Evolutionary conservation across 2,888 invertebrate genomes (phyloP), one percentile per base, ranked within the genome.

Genomic region (Rhamnusium bicolor): DNA sequence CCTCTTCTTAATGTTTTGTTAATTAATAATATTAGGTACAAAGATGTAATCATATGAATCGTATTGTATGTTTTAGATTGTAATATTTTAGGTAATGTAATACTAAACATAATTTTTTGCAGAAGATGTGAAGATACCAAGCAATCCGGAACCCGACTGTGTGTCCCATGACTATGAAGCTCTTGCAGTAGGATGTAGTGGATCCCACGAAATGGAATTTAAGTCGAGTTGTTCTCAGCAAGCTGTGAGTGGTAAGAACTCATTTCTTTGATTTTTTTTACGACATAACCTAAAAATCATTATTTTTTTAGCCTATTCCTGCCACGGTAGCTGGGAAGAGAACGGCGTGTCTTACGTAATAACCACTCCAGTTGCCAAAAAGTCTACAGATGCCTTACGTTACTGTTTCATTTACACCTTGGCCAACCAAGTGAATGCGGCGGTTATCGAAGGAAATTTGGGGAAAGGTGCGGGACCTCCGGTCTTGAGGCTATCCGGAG

Each of bases 241-340:
- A 75, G 86, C 89, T 7, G 89, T 88, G 75, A 90, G 89, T 19
- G 90, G 92, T 91, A 83, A 87, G 85, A 81, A 61, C 80, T 46
- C 60, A 46, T 58, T 29, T 53, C 12, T 16, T 32, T 60, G 14
- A 27, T 49, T 66, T 47, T 66, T 40, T 40, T 40, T 40, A 40
- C 40, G 12, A 40, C 12, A n/a, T 14, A 40, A 18, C 14, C 32
- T 58, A 61, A 32, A 21, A 7, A 46, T 54, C 58, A 54, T 46
- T 63, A n/a, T n/a, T 12, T 63, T 68, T 86, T 0, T 89, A 93
- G 94, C 91, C 58, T 94, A 93, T 87, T 91, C 91, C 0, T 94
- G 94, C 85, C 93, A 94, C 85, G 94, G 94, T 60, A 92, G 92
- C 84, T 94, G 94, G 94, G 89, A 90, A 78, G 92, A 92, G 76